Conservation (phyloP, 1,140 invertebrate species). For the Drosophila ercepeae region DNA sequence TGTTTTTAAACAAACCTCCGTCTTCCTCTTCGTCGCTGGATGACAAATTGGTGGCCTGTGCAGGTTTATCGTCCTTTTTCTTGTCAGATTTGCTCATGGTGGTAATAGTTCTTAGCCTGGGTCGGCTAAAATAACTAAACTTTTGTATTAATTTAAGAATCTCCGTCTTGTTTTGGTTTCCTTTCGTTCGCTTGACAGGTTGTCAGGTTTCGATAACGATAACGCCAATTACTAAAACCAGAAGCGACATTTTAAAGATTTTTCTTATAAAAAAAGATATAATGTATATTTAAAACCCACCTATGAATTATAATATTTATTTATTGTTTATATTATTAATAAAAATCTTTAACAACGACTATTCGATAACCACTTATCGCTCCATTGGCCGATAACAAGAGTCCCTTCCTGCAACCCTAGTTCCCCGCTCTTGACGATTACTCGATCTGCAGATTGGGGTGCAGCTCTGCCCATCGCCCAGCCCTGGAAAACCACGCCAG, state of each 20-base stretch:
- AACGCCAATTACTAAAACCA: no score
- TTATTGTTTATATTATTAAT: neutral
- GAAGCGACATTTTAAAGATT: no score
- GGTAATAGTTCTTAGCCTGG: neutral
- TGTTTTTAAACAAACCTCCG: slow-evolving; percentile 16
- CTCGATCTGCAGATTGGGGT: slow-evolving; percentile 3
- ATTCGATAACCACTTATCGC: slow-evolving; percentile 7
- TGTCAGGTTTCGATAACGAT: slow-evolving; percentile 10
- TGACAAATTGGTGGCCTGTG: neutral
- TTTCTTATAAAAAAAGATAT: no score
- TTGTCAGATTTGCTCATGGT: slow-evolving; percentile 14
- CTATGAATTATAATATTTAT: no score
- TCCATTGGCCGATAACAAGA: neutral
- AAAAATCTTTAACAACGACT: neutral
- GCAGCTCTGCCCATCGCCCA: slow-evolving; percentile 55
- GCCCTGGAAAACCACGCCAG: slow-evolving; percentile 82
- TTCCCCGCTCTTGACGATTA: no score
- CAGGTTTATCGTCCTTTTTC: neutral
- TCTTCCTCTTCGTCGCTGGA: slow-evolving; percentile 23
- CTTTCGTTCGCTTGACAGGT: slow-evolving; percentile 4
- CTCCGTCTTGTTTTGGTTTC: slow-evolving; percentile 19
- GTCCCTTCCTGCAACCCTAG: slow-evolving; percentile 4
- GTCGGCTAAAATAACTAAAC: neutral
- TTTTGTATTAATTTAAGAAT: slow-evolving; percentile 1
- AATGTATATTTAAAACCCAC: no score